Conservation (phyloP, 2,797 vertebrate species). For the Eulemur albifrons region DNA sequence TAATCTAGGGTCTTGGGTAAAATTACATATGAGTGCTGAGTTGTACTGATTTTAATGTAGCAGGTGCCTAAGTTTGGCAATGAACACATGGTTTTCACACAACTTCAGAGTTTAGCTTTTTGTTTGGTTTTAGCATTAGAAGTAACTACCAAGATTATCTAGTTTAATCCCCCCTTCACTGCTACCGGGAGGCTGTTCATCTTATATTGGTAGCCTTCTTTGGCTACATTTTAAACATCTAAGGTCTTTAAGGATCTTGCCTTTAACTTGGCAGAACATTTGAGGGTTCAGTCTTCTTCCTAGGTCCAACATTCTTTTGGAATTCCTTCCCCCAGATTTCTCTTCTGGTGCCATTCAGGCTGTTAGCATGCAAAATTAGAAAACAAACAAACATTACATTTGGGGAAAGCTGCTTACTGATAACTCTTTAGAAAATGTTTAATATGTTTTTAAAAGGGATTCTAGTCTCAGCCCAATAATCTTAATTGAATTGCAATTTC, state of each 20-base stretch:
- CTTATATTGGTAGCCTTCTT: not conserved
- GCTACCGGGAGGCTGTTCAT: not conserved
- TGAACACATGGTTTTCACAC: not conserved
- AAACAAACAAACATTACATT: not conserved
- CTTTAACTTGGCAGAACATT: constrained; percentile 13
- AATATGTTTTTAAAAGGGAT: constrained; percentile 28
- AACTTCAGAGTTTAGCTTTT: not conserved
- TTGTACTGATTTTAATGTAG: constrained; percentile 16
- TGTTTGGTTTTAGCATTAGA: constrained; percentile 1
- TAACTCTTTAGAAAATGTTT: constrained; percentile 39
- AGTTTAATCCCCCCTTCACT: not conserved
- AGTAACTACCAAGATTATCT: not conserved
- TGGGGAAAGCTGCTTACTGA: constrained; percentile 10
- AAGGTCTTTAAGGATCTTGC: constrained; percentile 21
- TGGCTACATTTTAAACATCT: not conserved
- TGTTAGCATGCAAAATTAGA: not conserved
- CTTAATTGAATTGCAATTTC: not conserved
- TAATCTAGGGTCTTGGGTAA: not conserved
- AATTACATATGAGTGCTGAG: not conserved
- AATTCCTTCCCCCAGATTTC: not conserved
- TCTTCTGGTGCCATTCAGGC: constrained; percentile 12
- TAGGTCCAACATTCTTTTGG: not conserved
- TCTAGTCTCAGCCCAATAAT: not conserved
- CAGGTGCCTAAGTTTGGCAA: not conserved
- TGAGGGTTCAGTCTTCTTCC: not conserved